Percentiles rank a stretch among this genome's conserved stretches.
phyloP scores from a whole-genome alignment of 2,797 vertebrate genomes.

The Paratrypauchen microcephalus region DNA sequence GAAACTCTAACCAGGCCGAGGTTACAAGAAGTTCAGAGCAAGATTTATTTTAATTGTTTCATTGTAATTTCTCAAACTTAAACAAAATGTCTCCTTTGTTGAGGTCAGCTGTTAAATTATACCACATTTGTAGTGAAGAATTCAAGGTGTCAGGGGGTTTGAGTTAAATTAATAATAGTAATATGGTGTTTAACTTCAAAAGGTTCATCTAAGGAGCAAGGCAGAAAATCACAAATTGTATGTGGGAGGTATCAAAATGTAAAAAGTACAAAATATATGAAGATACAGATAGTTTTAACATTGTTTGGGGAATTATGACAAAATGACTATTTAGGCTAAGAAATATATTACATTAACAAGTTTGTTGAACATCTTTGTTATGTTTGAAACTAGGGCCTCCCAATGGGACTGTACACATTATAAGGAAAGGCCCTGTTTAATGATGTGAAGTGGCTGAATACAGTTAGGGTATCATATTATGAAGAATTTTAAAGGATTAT shows the following conservation, averaged over 20 bases:
- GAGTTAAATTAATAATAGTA: slow-evolving; percentile 47
- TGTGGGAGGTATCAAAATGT: slow-evolving; percentile 32
- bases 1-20: slow-evolving; percentile 73
- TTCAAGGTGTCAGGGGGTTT: slow-evolving; percentile 55
- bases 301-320: too few species aligned
- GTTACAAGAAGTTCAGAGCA: slow-evolving; percentile 78
- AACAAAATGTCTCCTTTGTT: slow-evolving; percentile 77
- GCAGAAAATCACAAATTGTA: slow-evolving; percentile 33
- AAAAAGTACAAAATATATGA: slow-evolving; percentile 1
- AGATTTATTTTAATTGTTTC: slow-evolving; percentile 82
- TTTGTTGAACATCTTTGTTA: neutral
- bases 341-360: neutral
- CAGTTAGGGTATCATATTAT: slow-evolving; percentile 26
- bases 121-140: slow-evolving; percentile 67
- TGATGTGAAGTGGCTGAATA: slow-evolving; percentile 23
- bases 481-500: slow-evolving; percentile 30
- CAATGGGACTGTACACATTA: slow-evolving; percentile 17
- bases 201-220: slow-evolving; percentile 30
- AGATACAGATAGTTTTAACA: neutral
- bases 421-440: slow-evolving; percentile 21
- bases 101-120: slow-evolving; percentile 67
- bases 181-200: slow-evolving; percentile 46
- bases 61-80: slow-evolving; percentile 73
- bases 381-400: slow-evolving; percentile 23
- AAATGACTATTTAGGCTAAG: neutral